phyloP scores from a whole-genome alignment of 2,888 invertebrate genomes.

The Chloroclystis v-ata region DNA sequence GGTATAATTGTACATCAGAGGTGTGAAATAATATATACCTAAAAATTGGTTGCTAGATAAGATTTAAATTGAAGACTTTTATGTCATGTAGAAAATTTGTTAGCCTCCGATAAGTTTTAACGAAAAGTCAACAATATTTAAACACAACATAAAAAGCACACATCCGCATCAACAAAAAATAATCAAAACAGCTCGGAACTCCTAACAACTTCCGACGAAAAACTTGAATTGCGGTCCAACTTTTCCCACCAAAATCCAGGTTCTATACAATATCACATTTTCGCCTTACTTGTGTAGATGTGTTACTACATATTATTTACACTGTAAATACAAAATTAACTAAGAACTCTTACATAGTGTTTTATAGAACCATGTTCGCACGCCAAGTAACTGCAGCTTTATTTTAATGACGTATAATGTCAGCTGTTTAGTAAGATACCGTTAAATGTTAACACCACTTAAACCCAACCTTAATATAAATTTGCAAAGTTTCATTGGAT shows the following conservation, averaged over 20 bases:
- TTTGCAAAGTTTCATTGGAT: conserved; percentile 22
- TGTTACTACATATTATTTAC: not conserved
- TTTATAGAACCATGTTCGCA: not conserved
- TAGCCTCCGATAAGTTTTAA: too few relatives aligned
- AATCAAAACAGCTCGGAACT: conserved; percentile 42
- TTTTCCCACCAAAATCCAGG: conserved; percentile 40
- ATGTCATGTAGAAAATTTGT: too few relatives aligned
- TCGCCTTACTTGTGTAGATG: conserved; percentile 15
- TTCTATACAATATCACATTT: conserved; percentile 32
- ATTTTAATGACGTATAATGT: conserved; percentile 27
- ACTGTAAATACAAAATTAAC: too few relatives aligned
- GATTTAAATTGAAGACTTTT: too few relatives aligned
- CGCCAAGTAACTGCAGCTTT: conserved; percentile 12
- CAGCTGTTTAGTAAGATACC: conserved; percentile 25
- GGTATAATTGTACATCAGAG: too few relatives aligned
- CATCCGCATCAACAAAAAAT: conserved; percentile 32
- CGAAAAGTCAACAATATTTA: not conserved
- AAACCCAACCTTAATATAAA: conserved; percentile 27
- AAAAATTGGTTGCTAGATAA: too few relatives aligned
- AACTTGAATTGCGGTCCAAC: conserved; percentile 50
- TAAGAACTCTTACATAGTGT: not conserved
- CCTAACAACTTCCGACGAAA: conserved; percentile 46
- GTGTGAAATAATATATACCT: too few relatives aligned
- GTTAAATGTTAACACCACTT: conserved; percentile 28
- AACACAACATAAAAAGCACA: conserved; percentile 19